Evolutionary conservation across 2,797 vertebrate species (phyloP).

Genomic region (Centroberyx gerrardi): DNA sequence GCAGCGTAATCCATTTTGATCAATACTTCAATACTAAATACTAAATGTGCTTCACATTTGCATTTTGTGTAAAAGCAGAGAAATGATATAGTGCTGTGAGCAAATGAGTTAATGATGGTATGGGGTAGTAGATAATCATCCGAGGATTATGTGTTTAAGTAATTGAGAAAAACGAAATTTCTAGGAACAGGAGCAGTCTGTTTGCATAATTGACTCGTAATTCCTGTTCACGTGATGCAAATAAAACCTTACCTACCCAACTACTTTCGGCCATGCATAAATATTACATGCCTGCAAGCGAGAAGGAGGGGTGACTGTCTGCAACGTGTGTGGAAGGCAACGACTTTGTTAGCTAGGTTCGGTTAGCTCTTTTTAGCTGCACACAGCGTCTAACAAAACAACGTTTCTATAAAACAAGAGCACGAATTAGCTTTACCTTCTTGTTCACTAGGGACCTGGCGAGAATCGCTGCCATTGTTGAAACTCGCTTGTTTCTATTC

Average conservation of each 20-base stretch:
- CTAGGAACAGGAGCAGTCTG: background rate
- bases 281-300: slow-evolving; percentile 3
- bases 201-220: background rate
- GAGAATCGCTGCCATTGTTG: slow-evolving; percentile 77
- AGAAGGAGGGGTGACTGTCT: background rate
- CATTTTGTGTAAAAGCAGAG: too few species aligned
- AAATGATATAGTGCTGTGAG: too few species aligned
- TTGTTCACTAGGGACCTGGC: slow-evolving; percentile 64
- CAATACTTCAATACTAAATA: too few species aligned
- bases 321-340: slow-evolving; percentile 29
- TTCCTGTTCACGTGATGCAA: slow-evolving; percentile 1
- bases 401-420: background rate
- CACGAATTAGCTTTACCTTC: slow-evolving; percentile 57
- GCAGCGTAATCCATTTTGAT: too few species aligned
- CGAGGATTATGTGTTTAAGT: too few species aligned
- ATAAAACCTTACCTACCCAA: background rate
- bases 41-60: too few species aligned
- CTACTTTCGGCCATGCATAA: background rate
- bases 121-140: too few species aligned
- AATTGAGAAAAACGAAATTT: background rate
- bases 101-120: too few species aligned
- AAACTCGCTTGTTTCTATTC: background rate
- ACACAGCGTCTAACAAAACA: slow-evolving; percentile 4
- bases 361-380: slow-evolving; percentile 45
- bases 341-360: slow-evolving; percentile 44